Conservation (phyloP, 2,888 invertebrate genomes). For the Xestoiulus laeticollis region DNA sequence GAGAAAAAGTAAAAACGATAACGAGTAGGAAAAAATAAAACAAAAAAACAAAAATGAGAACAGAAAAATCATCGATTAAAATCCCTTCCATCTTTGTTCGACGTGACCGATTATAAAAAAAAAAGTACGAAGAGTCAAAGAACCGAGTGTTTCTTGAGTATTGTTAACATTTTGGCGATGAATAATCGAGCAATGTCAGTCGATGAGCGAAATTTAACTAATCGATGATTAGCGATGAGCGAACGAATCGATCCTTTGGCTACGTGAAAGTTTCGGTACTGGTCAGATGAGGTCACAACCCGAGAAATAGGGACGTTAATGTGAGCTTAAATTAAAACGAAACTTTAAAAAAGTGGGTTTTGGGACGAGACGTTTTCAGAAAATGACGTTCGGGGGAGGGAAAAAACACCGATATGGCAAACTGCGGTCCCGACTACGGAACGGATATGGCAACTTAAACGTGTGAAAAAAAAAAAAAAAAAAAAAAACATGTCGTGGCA, state of each 20-base stretch:
- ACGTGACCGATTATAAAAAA: background rate
- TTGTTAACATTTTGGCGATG: slow-evolving; percentile 9
- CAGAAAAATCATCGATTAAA: background rate
- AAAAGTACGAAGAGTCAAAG: background rate
- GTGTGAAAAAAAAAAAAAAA: background rate
- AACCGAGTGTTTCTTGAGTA: slow-evolving; percentile 21
- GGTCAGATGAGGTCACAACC: slow-evolving; percentile 32
- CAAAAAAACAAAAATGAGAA: background rate
- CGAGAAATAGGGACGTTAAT: background rate
- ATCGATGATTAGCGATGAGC: slow-evolving; percentile 3
- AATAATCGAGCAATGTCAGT: background rate
- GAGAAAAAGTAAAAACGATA: background rate
- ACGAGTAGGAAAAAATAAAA: background rate
- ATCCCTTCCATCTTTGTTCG: background rate
- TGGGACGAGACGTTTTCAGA: too few species aligned
- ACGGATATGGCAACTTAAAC: slow-evolving; percentile 34
- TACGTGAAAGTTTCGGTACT: background rate
- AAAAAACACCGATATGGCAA: background rate
- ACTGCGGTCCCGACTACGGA: background rate
- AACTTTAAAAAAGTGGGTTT: background rate
- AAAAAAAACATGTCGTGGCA: background rate
- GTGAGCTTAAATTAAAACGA: slow-evolving; percentile 32
- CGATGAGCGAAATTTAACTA: background rate
- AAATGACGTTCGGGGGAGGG: too few species aligned
- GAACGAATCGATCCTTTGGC: slow-evolving; percentile 34